Base-by-base conservation (phyloP, 2,113 vertebrate genomes). In the Micronycteris hirsuta region DNA sequence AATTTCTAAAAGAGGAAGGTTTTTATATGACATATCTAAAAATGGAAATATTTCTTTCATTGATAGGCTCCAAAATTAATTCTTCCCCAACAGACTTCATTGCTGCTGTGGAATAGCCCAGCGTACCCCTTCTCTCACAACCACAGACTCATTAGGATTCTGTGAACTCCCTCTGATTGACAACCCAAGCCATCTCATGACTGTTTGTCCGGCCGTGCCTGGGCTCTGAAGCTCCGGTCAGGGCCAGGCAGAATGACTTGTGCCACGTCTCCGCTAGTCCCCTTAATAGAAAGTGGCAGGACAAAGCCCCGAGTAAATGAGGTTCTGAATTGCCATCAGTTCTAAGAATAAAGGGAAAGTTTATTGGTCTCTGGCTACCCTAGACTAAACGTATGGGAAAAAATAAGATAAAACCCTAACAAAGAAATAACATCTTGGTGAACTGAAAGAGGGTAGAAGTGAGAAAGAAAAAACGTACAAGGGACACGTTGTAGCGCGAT, bases 241-340 rank as follows among this genome's bases (percentile, higher is more conserved):
- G 45, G 91, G 36, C 45, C 17, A 13, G 43, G 45, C 83, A 19
- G 49, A 86, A 4, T 0, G 1, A 38, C n/a, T 31, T 61, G 22
- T 28, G 2, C 24, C 7, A 0, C 16, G 3, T 65, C 52, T 83
- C 73, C 14, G n/a, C 3, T 5, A 14, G 8, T 89, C 45, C 67
- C 56, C 43, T 89, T 91, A 84, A 96, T 70, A 83, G 49, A 89
- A 94, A 96, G 56, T 91, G 94, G 68, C 94, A 95, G 93, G 86
- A 93, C 63, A 93, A 91, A 91, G 26, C 86, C 28, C 54, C 91
- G 12, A 1, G 83, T 84, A 97, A 97, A 95, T 92, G 83, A 89
- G 36, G n/a, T 86, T 97, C 83, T 76, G 83, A 96, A 94, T 81
- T 92, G 77, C 45, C 56, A 67, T 83, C 12, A 0, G 22, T 36